Base-by-base conservation (phyloP, 2,113 vertebrate species). In the Sinocyclocheilus grahami region DNA sequence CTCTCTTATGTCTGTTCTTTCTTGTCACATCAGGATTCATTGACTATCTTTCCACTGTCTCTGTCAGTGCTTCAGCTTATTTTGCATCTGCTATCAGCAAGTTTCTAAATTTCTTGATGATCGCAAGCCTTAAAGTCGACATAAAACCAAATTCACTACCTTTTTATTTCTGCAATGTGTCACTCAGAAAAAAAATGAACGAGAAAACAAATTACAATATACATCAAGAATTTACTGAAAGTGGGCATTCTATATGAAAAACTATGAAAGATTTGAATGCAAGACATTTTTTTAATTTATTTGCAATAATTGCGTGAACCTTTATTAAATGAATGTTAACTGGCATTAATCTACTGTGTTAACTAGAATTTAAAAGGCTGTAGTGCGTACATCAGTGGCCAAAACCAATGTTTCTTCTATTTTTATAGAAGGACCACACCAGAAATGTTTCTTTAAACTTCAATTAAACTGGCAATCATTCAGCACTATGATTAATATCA, bases 21-120 rank as follows among this genome's bases (percentile, higher is more conserved):
- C 13, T 42, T 27, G 37, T 69, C 46, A 33, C 46, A 71, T 53
- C 60, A 27, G 62, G 79, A 82, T 71, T 71, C 65, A 71, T 67
- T 42, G 22, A 46, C 78, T 62, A 24, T 81, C 37, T 24, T 82
- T 71, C 46, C 24, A n/a, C 80, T 79, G 30, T 62, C 20, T 79
- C 55, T 71, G 78, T 42, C 30, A 63, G 58, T 24, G 33, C 22
- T 80, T 80, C 33, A 63, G 58, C 60, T 81, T 60, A 81, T 2
- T 1, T 48, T 9, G 16, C n/a, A 42, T 60, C 39, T 82, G 79
- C 42, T 42, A 42, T 27, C 58, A 18, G 78, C 58, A 62, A 14
- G 37, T 63, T 63, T 62, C 33, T 24, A 37, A 58, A 78, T 33
- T n/a, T 42, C 20, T 74, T n/a, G 39, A 74, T 46, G 71, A 74